These are phyloP conservation scores for Cinclus mexicanus DNA, from an alignment of 2,113 vertebrate genomes.

Conservation along the genomic window DNA sequence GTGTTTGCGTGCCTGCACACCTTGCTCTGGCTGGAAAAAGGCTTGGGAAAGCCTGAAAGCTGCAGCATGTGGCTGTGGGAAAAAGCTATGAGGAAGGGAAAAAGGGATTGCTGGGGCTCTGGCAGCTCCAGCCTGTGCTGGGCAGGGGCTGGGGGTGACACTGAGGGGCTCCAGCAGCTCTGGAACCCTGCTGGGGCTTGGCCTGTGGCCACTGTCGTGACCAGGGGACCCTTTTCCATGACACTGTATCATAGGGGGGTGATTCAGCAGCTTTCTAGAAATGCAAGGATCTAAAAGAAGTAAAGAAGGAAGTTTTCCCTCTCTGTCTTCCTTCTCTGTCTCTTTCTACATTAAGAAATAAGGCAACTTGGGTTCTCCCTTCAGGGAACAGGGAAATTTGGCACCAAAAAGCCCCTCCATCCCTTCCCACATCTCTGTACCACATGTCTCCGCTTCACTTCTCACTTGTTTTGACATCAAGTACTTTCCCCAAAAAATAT, in stretches of 20 bases:
- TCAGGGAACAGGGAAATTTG: conserved; percentile 43
- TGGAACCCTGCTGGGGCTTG: neutral
- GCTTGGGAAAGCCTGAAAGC: neutral
- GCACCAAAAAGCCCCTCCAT: conserved; percentile 43
- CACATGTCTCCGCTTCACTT: neutral
- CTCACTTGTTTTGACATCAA: conserved; percentile 32
- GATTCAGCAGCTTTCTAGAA: conserved; percentile 65
- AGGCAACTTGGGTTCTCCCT: conserved; percentile 36
- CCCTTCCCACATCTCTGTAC: neutral
- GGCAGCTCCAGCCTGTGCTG: neutral
- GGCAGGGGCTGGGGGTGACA: neutral
- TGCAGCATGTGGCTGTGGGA: neutral
- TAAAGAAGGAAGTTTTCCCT: conserved; percentile 39
- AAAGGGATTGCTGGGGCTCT: neutral
- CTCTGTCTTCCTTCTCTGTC: conserved; percentile 30
- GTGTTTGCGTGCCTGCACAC: neutral
- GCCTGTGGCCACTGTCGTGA: neutral
- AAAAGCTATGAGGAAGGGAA: neutral
- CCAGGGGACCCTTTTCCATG: neutral
- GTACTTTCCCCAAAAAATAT: conserved; percentile 9
- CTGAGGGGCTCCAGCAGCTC: neutral
- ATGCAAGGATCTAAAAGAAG: neutral
- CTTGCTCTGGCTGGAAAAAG: neutral
- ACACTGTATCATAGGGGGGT: neutral
- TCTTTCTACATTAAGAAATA: conserved; percentile 37